Base-by-base conservation (phyloP, 2,113 vertebrate genomes). In the Chloebia gouldiae region DNA sequence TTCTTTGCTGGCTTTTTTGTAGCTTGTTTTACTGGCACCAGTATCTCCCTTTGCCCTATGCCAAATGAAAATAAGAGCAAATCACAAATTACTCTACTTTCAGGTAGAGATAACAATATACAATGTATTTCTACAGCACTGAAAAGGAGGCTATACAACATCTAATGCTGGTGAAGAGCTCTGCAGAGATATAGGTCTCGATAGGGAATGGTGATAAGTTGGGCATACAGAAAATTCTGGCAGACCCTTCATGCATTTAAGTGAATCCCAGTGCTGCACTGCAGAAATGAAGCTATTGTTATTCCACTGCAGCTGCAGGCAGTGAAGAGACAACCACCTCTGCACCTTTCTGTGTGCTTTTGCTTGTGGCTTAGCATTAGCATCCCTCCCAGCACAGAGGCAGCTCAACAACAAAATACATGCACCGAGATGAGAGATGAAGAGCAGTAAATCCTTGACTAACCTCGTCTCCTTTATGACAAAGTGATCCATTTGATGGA, bases 311-410 rank as follows among this genome's bases (percentile, higher is more conserved):
- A 53, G 28, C 39, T 79, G 47, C 21, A 12, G 31, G 25, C 13
- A 49, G 23, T 5, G 23, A 22, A 44, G 21, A 30, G 9, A 50
- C 42, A n/a, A 15, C 10, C 1, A 33, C 35, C n/a, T 49, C 44
- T 54, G 35, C 63, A 86, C 30, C 13, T 44, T 35, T 50, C 73
- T 6, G 21, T 7, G 22, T 0, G 3, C 76, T 49, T 61, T 1
- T 1, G 4, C 54, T 45, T 47, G 19, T 22, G 30, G 10, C 31
- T 9, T 20, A 57, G 47, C 31, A 7, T 0, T 3, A 30, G 13
- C 54, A 66, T 68, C 40, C 57, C 37, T 7, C 8, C 35, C 66
- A 79, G 61, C 7, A 1, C 5, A 0, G 23, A 54, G 53, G 22
- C 44, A 57, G 53, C 31, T 27, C 37, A n/a, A 56, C 44, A 81